phyloP scores from a whole-genome alignment of 2,113 vertebrate species.

The Catagonus wagneri region DNA sequence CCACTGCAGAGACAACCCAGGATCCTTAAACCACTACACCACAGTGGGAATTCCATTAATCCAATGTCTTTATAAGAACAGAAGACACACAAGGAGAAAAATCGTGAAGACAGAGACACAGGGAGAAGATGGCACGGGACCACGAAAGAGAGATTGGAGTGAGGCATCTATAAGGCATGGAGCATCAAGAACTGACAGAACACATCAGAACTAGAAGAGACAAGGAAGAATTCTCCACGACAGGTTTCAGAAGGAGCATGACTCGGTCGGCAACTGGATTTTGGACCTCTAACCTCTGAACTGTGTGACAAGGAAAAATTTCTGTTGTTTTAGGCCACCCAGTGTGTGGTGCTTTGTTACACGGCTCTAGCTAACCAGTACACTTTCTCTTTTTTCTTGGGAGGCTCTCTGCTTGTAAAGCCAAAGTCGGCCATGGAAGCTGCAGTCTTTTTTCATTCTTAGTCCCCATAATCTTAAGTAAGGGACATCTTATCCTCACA shows the following conservation, averaged over 20 bases:
- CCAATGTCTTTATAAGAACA: neutral
- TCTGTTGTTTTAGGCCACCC: neutral
- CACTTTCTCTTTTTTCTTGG: neutral
- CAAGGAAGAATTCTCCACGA: neutral
- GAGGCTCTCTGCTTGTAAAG: neutral
- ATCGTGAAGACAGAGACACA: too few species aligned
- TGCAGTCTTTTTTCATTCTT: neutral
- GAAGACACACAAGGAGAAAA: neutral
- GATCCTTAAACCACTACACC: too few species aligned
- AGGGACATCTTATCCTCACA: neutral
- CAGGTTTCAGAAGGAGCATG: neutral
- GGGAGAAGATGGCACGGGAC: neutral
- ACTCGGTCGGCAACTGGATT: neutral
- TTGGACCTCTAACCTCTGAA: neutral
- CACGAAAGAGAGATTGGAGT: neutral
- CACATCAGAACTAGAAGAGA: neutral
- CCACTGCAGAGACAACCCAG: too few species aligned
- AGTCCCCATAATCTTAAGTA: neutral
- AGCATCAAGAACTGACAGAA: neutral
- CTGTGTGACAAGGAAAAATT: neutral
- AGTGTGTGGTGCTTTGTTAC: neutral
- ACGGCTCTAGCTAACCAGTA: neutral
- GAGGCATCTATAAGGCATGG: neutral
- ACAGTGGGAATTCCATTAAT: too few species aligned
- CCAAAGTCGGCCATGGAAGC: neutral